Conservation (phyloP, 2,797 vertebrate genomes). For the Glyptemys insculpta region DNA sequence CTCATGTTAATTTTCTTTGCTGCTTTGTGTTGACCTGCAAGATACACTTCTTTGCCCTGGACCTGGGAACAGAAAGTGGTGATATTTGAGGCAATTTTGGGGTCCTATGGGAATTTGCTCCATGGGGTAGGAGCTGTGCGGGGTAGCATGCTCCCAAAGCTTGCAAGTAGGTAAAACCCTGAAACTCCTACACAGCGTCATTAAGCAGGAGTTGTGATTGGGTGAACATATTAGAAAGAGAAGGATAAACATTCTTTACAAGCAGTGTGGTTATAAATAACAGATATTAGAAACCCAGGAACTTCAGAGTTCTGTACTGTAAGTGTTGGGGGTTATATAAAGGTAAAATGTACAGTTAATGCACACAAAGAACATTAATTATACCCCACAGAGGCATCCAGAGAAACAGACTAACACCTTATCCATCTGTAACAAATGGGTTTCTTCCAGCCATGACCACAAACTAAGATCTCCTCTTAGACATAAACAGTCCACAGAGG, state of each 20-base stretch:
- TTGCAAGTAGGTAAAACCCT: constrained; percentile 25
- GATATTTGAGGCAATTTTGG: constrained; percentile 25
- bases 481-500: not conserved
- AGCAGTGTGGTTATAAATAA: not conserved
- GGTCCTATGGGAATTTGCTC: not conserved
- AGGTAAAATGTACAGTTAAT: not conserved
- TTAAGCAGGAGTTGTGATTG: constrained; percentile 46
- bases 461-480: not conserved
- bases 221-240: not conserved
- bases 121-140: not conserved
- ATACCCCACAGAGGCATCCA: not conserved
- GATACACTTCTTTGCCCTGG: not conserved
- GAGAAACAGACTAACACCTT: not conserved
- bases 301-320: not conserved
- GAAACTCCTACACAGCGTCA: not conserved
- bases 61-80: not conserved
- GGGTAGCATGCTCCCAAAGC: constrained; percentile 6
- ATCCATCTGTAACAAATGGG: not conserved
- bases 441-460: not conserved
- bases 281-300: not conserved
- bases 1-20: constrained; percentile 10
- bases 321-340: not conserved
- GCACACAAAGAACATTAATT: not conserved
- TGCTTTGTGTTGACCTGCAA: not conserved
- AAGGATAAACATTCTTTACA: not conserved